Percentiles rank a stretch among this genome's conserved stretches.
These are phyloP conservation scores for Drosophila pseudotalamancana DNA, from an alignment of 2,888 invertebrate genomes.

Conservation along the genomic window DNA sequence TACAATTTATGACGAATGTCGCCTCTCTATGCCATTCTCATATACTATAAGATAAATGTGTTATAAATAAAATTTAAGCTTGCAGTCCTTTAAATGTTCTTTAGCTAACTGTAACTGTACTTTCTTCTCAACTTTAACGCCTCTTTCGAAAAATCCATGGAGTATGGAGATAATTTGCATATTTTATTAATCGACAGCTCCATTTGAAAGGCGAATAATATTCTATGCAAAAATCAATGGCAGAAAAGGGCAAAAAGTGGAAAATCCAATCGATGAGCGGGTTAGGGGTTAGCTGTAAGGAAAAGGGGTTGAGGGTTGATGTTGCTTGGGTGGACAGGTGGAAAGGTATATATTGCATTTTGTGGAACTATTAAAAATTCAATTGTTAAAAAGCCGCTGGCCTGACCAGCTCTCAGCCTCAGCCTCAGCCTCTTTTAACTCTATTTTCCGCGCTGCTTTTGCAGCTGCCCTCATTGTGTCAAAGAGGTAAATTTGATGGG, in stretches of 20 bases:
- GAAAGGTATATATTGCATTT: slow-evolving; percentile 32
- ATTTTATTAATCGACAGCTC: slow-evolving; percentile 32
- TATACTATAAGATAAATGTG: no score
- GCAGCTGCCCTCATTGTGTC: slow-evolving; percentile 70
- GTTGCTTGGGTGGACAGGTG: no score
- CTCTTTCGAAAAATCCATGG: slow-evolving; percentile 3
- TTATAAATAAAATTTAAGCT: no score
- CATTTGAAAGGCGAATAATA: slow-evolving; percentile 15
- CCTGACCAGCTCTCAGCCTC: slow-evolving; percentile 5
- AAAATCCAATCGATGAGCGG: slow-evolving; percentile 42
- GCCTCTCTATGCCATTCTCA: no score
- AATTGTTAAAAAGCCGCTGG: slow-evolving; percentile 60
- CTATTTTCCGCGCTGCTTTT: slow-evolving; percentile 18
- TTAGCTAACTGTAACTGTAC: no score
- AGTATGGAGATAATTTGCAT: slow-evolving; percentile 43
- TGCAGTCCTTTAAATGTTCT: no score
- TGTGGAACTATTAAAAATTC: slow-evolving; percentile 69
- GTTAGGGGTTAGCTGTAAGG: neutral
- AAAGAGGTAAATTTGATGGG: slow-evolving; percentile 60
- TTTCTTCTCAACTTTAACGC: neutral
- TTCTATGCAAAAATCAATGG: slow-evolving; percentile 16
- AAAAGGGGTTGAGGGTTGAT: no score
- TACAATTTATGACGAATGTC: no score
- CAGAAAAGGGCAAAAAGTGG: slow-evolving; percentile 6
- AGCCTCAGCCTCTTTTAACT: slow-evolving; percentile 15